Evolutionary conservation across 2,113 vertebrate genomes (phyloP).

Genomic region (Passer domesticus): DNA sequence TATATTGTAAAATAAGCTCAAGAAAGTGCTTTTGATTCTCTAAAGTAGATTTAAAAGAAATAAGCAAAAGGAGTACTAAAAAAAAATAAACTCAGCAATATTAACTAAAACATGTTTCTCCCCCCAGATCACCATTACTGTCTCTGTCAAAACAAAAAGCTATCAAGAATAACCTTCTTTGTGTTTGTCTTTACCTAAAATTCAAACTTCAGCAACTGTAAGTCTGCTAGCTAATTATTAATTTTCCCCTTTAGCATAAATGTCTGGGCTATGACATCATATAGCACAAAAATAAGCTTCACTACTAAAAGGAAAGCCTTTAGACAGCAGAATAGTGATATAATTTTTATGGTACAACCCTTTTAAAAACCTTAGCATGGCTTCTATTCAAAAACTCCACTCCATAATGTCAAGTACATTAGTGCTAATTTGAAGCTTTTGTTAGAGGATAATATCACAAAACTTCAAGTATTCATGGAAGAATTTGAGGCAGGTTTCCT

Average conservation of each 20-base stretch:
- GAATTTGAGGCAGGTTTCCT: not conserved
- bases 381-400: not conserved
- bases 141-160: not conserved
- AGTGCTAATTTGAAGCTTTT: constrained; percentile 7
- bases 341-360: not conserved
- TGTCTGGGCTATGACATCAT: not conserved
- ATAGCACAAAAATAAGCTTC: not conserved
- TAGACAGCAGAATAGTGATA: not conserved
- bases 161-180: not conserved
- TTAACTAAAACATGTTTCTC: not conserved
- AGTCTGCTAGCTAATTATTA: not conserved
- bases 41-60: not conserved
- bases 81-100: not conserved
- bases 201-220: not conserved
- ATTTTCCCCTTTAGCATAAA: not conserved
- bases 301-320: not conserved
- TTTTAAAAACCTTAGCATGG: not conserved
- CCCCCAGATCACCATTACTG: not conserved
- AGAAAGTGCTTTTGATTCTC: not conserved
- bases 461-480: not conserved
- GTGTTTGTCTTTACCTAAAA: not conserved
- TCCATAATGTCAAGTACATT: not conserved
- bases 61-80: not conserved
- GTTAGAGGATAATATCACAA: not conserved
- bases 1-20: not conserved